Percentiles rank a stretch among this genome's conserved stretches.
Evolutionary conservation across 2,113 vertebrate species (phyloP).

Genomic region (Vulpes vulpes): DNA sequence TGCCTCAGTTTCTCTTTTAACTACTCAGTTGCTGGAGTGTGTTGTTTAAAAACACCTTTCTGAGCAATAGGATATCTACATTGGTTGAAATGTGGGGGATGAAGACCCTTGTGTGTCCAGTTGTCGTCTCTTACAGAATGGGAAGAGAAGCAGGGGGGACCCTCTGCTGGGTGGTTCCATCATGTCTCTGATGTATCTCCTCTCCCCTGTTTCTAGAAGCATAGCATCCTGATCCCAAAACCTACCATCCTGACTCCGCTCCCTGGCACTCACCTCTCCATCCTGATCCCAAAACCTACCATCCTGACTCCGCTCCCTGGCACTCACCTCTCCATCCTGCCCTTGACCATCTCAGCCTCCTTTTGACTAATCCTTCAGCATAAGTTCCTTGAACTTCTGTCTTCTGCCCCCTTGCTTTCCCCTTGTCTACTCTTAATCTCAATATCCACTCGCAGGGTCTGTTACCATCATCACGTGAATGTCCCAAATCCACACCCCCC

Average conservation of each 20-base stretch:
- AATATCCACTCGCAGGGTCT: neutral
- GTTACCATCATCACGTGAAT: neutral
- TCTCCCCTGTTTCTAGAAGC: neutral
- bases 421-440: neutral
- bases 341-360: neutral
- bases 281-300: neutral
- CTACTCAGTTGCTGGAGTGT: neutral
- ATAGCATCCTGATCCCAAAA: neutral
- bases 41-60: neutral
- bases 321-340: neutral
- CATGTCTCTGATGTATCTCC: neutral
- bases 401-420: neutral
- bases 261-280: too few relatives aligned
- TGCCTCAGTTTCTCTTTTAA: slow-evolving; percentile 64
- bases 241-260: neutral
- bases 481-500: neutral
- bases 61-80: neutral
- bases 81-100: neutral
- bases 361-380: neutral
- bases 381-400: neutral
- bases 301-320: neutral
- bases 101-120: neutral
- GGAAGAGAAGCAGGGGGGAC: neutral
- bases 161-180: neutral
- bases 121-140: neutral